A percentile compares a stretch with the other conserved stretches of the same genome.
These are phyloP conservation scores for Tillus elongatus DNA, from an alignment of 2,888 invertebrate species.

Conservation along the genomic window DNA sequence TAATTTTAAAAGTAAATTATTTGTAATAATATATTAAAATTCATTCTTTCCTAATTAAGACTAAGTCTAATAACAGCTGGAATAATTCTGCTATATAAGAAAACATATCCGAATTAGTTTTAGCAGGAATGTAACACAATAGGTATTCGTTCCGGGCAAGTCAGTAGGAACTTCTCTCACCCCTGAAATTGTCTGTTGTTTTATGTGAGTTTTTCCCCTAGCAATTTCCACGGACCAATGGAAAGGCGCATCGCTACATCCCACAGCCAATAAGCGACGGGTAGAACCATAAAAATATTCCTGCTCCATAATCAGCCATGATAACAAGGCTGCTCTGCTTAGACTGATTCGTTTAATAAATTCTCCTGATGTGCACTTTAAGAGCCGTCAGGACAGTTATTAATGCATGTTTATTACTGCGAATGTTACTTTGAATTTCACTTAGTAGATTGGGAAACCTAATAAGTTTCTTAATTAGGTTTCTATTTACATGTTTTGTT, in stretches of 20 bases:
- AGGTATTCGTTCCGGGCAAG: slow-evolving; percentile 4
- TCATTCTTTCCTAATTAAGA: no score
- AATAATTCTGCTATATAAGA: no score
- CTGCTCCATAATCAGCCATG: slow-evolving; percentile 44
- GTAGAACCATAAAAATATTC: slow-evolving; percentile 45
- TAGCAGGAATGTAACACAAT: no score
- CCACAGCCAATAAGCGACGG: slow-evolving; percentile 39
- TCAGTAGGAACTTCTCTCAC: slow-evolving; percentile 5
- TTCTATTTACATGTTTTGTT: no score
- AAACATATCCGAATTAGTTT: no score
- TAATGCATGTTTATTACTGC: slow-evolving; percentile 3
- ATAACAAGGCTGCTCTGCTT: slow-evolving; percentile 38
- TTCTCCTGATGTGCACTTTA: slow-evolving; percentile 32
- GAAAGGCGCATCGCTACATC: slow-evolving; percentile 35
- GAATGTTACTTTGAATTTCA: no score
- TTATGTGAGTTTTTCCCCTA: slow-evolving; percentile 41
- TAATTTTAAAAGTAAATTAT: no score
- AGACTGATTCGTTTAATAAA: slow-evolving; percentile 41
- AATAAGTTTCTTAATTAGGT: no score
- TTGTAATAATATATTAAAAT: no score
- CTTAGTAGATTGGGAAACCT: no score
- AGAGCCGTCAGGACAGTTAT: slow-evolving; percentile 12
- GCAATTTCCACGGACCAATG: slow-evolving; percentile 52
- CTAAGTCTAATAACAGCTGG: no score
- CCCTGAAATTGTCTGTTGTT: slow-evolving; percentile 33